Conservation (phyloP, 2,797 vertebrate genomes). For the Chromobotia macracanthus region DNA sequence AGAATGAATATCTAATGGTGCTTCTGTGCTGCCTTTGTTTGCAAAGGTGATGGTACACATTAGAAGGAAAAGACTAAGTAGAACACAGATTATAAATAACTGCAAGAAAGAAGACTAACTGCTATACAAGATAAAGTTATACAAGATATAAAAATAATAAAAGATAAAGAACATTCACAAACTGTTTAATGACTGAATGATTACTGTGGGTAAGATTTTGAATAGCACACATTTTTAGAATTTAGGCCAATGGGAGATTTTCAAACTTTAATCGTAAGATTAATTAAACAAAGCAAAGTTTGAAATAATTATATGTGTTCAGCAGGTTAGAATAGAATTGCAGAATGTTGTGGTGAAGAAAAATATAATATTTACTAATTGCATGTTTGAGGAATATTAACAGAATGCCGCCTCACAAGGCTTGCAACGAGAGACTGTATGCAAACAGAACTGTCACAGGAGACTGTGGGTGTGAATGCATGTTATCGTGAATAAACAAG, state of each 20-base stretch:
- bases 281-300: not conserved
- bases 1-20: not conserved
- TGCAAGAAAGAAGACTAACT: not conserved
- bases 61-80: not conserved
- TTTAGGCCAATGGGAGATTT: too few relatives aligned
- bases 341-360: not conserved
- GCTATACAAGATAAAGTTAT: too few relatives aligned
- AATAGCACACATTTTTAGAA: too few relatives aligned
- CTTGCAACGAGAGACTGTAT: not conserved
- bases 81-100: not conserved
- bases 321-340: not conserved
- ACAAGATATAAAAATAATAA: too few relatives aligned
- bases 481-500: not conserved
- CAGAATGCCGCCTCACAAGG: not conserved
- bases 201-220: not conserved
- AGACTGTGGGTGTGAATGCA: conserved; percentile 1
- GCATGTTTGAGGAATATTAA: not conserved
- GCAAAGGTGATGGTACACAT: not conserved
- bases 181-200: not conserved
- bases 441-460: conserved; percentile 16
- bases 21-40: not conserved
- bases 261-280: not conserved
- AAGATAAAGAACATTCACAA: not conserved
- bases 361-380: not conserved
- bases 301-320: not conserved